Evolutionary conservation across 2,888 invertebrate genomes (phyloP).

Genomic region (Argyra leucocephala): DNA sequence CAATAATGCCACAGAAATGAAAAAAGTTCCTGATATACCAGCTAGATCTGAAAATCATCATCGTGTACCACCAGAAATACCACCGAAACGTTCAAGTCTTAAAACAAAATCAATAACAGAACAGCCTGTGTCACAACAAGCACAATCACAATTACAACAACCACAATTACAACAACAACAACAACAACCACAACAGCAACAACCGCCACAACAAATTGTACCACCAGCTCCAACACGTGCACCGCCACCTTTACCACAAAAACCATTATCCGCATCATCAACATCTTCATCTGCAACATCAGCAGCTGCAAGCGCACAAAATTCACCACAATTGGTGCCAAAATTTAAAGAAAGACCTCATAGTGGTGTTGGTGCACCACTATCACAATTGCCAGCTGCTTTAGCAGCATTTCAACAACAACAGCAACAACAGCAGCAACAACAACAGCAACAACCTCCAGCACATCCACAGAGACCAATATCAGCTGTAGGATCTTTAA

Average conservation of each 20-base stretch:
- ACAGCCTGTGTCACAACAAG: conserved; percentile 26
- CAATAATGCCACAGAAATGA: conserved; percentile 17
- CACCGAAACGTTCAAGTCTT: conserved; percentile 41
- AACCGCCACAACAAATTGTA: conserved; percentile 23
- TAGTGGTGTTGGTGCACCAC: conserved; percentile 16
- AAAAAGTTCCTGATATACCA: conserved; percentile 42
- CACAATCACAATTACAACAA: conserved; percentile 29
- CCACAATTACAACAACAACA: conserved; percentile 37
- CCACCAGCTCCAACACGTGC: conserved; percentile 13
- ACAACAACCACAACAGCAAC: no score
- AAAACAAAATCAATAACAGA: conserved; percentile 36
- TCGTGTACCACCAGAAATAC: conserved; percentile 40
- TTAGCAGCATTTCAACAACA: conserved; percentile 25
- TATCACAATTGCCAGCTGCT: conserved; percentile 28
- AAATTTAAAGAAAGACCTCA: conserved; percentile 38
- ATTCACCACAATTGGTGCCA: conserved; percentile 34
- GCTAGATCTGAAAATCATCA: conserved; percentile 35
- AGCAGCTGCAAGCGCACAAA: conserved; percentile 38
- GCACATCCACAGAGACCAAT: conserved; percentile 12
- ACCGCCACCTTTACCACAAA: conserved; percentile 41
- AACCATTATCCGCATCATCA: conserved; percentile 29
- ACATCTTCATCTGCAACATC: conserved; percentile 23
- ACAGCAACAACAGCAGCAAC: conserved; percentile 30
- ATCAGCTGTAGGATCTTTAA: conserved; percentile 13
- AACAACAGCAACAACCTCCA: conserved; percentile 23